Base-by-base conservation (phyloP, 2,113 vertebrate species). In the Mesitornis unicolor region DNA sequence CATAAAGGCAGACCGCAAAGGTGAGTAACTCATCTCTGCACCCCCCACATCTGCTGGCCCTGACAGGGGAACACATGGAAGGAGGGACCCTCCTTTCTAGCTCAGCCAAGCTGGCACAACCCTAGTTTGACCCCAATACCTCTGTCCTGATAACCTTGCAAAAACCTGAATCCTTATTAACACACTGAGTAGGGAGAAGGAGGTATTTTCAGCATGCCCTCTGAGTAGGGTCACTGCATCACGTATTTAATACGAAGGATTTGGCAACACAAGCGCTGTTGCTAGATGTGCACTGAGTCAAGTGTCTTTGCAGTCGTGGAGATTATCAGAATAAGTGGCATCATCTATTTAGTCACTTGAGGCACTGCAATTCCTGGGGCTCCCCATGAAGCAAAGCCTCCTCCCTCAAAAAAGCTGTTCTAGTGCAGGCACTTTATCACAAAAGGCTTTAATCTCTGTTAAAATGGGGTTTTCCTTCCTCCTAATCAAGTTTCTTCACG, bases 401-500 rank as follows among this genome's bases (percentile, higher is more conserved):
- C 73, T 56, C 57, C 48, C 57, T 61, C 1, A 1, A 29, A 48
- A 79, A 85, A 87, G 63, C 86, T 70, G 33, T 33, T 87, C 64
- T 48, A 25, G 33, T 45, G 38, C 47, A 88, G 64, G 31, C 43
- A 86, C 51, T 84, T 93, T 16, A 61, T 11, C 48, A 56, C 43
- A 63, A 54, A 88, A 92, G 26, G 54, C 40, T 92, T 96, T 89
- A 95, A 93, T 94, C 83, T 69, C 64, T 90, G 73, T 84, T 57
- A 83, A 83, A 96, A 92, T 33, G 29, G 45, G 61, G 45, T 56
- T 96, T 95, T 60, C 42, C 40, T 59, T 93, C 84, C 50, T 89
- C 61, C 63, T 69, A 74, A 95, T 83, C 65, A 51, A 89, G 53
- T 54, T 90, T 59, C 36, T 76, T 70, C 60, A 54, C 67, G 50